Conservation (phyloP, 2,888 invertebrate species). For the Drosophila mayaguana region DNA sequence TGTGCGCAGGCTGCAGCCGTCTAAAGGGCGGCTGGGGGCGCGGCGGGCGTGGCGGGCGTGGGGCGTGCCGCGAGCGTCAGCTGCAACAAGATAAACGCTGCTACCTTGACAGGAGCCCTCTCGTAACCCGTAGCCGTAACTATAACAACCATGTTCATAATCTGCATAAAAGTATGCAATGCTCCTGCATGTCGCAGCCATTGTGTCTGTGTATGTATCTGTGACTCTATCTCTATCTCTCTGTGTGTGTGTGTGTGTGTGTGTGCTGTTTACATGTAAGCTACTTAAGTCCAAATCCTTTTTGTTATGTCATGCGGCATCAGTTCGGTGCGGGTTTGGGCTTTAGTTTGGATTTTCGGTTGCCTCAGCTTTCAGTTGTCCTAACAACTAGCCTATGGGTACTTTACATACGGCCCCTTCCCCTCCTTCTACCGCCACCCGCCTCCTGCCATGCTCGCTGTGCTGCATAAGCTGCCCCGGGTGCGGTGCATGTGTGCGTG, state of each 20-base stretch:
- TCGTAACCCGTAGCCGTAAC: slow-evolving; percentile 32
- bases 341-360: slow-evolving; percentile 26
- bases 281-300: slow-evolving; percentile 76
- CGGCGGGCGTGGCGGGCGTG: background rate
- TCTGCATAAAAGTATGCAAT: slow-evolving; percentile 74
- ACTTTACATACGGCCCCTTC: slow-evolving; percentile 54
- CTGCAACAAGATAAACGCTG: slow-evolving; percentile 49
- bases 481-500: slow-evolving; percentile 29
- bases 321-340: slow-evolving; percentile 34
- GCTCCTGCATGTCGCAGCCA: slow-evolving; percentile 35
- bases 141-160: slow-evolving; percentile 63
- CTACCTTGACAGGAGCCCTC: slow-evolving; percentile 42
- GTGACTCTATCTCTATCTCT: background rate
- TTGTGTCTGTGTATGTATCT: slow-evolving; percentile 1
- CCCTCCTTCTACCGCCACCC: accelerated
- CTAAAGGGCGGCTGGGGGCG: background rate
- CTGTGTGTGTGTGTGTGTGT: too few relatives aligned
- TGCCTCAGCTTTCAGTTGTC: slow-evolving; percentile 47
- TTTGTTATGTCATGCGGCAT: slow-evolving; percentile 71
- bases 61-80: slow-evolving; percentile 46
- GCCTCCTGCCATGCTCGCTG: too few relatives aligned
- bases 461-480: slow-evolving; percentile 20
- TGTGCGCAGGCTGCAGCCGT: slow-evolving; percentile 8
- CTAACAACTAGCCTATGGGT: slow-evolving; percentile 58
- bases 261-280: slow-evolving; percentile 68